Percentiles rank a stretch among this genome's conserved stretches.
These are phyloP conservation scores for Phycodurus eques DNA, from an alignment of 2,113 vertebrate species.

Conservation along the genomic window DNA sequence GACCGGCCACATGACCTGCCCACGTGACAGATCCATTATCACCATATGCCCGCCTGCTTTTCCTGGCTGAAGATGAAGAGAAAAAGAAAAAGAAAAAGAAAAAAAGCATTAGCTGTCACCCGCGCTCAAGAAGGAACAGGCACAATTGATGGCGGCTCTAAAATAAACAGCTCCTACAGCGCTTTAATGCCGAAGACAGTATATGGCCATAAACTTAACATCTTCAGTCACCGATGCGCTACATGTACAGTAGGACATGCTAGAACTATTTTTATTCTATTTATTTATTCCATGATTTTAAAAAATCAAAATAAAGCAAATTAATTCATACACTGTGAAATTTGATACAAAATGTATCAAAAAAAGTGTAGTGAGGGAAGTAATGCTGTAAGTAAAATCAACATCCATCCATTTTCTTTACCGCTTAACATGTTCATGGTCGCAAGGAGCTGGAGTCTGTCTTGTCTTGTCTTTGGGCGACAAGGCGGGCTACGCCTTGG, in stretches of 20 bases:
- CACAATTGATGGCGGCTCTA: conserved; percentile 52
- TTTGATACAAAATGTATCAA: no score
- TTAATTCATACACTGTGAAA: background rate
- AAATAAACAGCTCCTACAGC: conserved; percentile 47
- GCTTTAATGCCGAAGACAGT: conserved; percentile 31
- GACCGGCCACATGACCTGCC: conserved; percentile 25
- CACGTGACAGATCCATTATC: conserved; percentile 51
- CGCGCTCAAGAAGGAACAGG: conserved; percentile 27
- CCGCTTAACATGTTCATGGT: background rate
- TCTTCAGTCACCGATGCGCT: background rate
- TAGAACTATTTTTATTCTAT: background rate
- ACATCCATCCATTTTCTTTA: background rate
- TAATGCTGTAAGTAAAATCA: background rate
- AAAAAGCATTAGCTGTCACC: conserved; percentile 42
- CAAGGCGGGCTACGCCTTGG: background rate
- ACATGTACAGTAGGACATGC: background rate
- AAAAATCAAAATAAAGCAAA: background rate
- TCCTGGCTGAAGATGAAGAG: conserved; percentile 27
- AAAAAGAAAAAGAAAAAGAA: background rate
- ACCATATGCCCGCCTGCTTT: conserved; percentile 42
- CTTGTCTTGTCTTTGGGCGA: background rate
- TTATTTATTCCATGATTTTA: background rate
- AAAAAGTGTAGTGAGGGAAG: background rate
- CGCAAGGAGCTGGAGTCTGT: background rate
- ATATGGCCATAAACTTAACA: conserved; percentile 22